Conservation (phyloP, 2,113 vertebrate genomes). For the Takifugu bimaculatus region DNA sequence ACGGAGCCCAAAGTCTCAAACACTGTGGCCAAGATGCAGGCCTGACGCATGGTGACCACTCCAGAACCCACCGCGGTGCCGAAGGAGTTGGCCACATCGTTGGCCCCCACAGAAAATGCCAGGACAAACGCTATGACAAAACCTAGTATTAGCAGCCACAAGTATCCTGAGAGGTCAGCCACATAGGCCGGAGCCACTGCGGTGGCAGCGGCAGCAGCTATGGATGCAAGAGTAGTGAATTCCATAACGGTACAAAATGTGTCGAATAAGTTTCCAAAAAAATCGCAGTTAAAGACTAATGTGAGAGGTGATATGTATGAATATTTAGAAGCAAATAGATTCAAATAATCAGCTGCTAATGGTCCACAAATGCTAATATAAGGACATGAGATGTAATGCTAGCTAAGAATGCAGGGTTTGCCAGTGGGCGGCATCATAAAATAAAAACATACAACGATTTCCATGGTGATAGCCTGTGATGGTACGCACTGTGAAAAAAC, state of each 20-base stretch:
- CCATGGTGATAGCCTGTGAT: conserved; percentile 74
- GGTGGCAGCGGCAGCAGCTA: conserved; percentile 58
- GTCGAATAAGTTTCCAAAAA: conserved; percentile 3
- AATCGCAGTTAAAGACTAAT: conserved; percentile 23
- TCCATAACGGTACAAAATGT: conserved; percentile 47
- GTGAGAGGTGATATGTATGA: conserved; percentile 58
- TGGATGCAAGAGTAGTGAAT: conserved; percentile 52
- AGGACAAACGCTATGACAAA: conserved; percentile 92
- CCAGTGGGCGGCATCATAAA: conserved; percentile 59
- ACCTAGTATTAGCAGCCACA: conserved; percentile 87
- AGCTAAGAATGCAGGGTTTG: conserved; percentile 63
- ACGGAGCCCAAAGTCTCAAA: conserved; percentile 92
- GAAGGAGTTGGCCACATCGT: conserved; percentile 96
- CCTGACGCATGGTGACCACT: conserved; percentile 88
- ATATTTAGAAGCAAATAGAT: conserved; percentile 27
- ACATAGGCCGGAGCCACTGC: conserved; percentile 42
- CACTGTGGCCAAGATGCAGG: conserved; percentile 88
- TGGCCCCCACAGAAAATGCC: conserved; percentile 95
- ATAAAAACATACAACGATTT: conserved; percentile 47
- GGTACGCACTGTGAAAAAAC: conserved; percentile 75
- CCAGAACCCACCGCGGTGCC: conserved; percentile 94
- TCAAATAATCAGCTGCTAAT: conserved; percentile 16
- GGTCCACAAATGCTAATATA: conserved; percentile 20
- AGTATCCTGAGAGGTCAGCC: conserved; percentile 52
- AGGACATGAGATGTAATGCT: conserved; percentile 61